Base-by-base conservation (phyloP, 2,888 invertebrate species). In the Eupithecia vulgata region DNA sequence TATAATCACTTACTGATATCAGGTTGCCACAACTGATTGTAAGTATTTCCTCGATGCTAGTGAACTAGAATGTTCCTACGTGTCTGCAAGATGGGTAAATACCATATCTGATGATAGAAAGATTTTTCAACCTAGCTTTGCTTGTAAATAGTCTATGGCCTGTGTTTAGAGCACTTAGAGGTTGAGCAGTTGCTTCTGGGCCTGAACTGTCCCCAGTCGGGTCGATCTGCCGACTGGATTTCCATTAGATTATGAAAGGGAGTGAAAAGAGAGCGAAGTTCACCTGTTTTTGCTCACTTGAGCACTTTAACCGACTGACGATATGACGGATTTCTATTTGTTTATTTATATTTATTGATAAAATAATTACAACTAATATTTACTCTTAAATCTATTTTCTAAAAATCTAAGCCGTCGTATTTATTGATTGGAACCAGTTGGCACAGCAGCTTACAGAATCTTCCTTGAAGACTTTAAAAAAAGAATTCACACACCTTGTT, bases 1-100 rank as follows among this genome's bases (percentile, higher is more conserved):
- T 76, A 75, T 81, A 84, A 83, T 83, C 80, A 84, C 74, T 78
- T 61, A 82, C 78, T 85, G 84, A 87, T 84, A 85, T 82, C 81
- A 77, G 74, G 72, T 78, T 82, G 78, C 75, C 72, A 70, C 75
- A 74, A 73, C 68, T 48, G 67, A 74, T 65, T 69, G 62, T 68
- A 66, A 72, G 67, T 68, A 76, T 80, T 82, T 82, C 81, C 78
- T 79, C 68, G 68, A 71, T 59, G 45, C 70, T 25, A 73, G 69
- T 71, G 45, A 65, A 67, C 35, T 67, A 42, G 34, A 59, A 66
- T n/a, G 65, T 67, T 42, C 5, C 35, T 64, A 21, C 35, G 1
- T 37, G 62, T 35, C 62, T 35, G 2, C 34, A 34, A 17, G 30
- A 34, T 61, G 6, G 17, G 37, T 64, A 25, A 5, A 57, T 4